Evolutionary conservation across 1,140 invertebrate genomes (phyloP).

Genomic region (Zaprionus tsacasi): DNA sequence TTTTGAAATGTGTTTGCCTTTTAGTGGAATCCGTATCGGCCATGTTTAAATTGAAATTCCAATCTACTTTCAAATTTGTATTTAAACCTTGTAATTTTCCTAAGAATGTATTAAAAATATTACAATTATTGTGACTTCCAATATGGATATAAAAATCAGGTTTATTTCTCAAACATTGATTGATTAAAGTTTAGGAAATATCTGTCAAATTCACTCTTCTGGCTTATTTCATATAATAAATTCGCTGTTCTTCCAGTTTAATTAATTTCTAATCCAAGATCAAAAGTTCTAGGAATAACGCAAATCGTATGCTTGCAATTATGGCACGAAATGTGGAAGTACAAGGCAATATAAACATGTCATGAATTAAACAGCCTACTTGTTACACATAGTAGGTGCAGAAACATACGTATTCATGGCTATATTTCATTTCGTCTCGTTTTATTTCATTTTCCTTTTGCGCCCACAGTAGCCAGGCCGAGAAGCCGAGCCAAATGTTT

Average conservation of each 20-base stretch:
- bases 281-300: background rate
- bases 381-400: background rate
- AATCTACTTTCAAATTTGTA: background rate
- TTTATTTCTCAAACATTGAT: too few relatives aligned
- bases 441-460: constrained; percentile 12
- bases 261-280: background rate
- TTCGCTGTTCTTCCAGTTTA: background rate
- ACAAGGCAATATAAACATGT: background rate
- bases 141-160: too few relatives aligned
- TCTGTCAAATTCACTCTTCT: background rate
- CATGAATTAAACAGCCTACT: constrained; percentile 21
- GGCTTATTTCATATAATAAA: background rate
- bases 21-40: background rate
- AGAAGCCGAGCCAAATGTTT: constrained; percentile 41
- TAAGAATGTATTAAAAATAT: background rate
- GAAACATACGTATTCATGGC: constrained; percentile 1
- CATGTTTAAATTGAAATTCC: background rate
- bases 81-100: background rate
- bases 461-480: background rate
- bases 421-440: constrained; percentile 2
- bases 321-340: background rate
- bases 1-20: background rate
- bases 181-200: background rate
- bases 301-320: constrained; percentile 27
- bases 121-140: too few relatives aligned